These are phyloP conservation scores for Dryas iulia DNA, from an alignment of 1,140 invertebrate species.

Conservation along the genomic window DNA sequence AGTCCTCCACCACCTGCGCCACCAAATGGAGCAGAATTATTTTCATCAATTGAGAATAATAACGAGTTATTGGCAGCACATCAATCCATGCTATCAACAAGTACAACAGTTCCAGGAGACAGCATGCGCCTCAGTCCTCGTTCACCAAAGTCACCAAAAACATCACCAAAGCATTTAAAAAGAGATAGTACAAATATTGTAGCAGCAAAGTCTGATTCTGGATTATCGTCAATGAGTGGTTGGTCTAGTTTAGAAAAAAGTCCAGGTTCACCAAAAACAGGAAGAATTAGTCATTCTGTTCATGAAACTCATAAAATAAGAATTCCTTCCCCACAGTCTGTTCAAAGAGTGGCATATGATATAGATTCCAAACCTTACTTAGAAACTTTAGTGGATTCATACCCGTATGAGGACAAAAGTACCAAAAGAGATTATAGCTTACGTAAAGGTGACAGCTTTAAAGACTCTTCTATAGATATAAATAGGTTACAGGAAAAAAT, in stretches of 20 bases:
- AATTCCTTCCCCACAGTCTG: slow-evolving; percentile 60
- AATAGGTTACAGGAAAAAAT: slow-evolving; percentile 61
- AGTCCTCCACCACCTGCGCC: slow-evolving; percentile 91
- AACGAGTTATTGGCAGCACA: slow-evolving; percentile 48
- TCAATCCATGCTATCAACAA: slow-evolving; percentile 57
- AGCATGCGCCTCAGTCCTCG: slow-evolving; percentile 83
- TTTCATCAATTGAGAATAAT: slow-evolving; percentile 62
- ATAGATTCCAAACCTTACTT: slow-evolving; percentile 68
- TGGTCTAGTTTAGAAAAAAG: slow-evolving; percentile 93
- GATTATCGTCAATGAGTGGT: slow-evolving; percentile 91
- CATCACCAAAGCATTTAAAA: slow-evolving; percentile 87
- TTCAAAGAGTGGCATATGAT: slow-evolving; percentile 64
- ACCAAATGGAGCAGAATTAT: slow-evolving; percentile 79
- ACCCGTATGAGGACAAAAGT: slow-evolving; percentile 54
- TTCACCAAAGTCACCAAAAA: slow-evolving; percentile 87
- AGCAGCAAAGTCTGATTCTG: slow-evolving; percentile 90
- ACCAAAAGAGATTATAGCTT: slow-evolving; percentile 52
- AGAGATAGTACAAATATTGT: slow-evolving; percentile 84
- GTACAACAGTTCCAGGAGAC: slow-evolving; percentile 60
- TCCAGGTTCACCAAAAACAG: slow-evolving; percentile 85
- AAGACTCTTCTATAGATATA: slow-evolving; percentile 53
- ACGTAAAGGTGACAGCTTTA: slow-evolving; percentile 47
- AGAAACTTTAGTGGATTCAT: slow-evolving; percentile 74
- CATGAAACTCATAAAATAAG: slow-evolving; percentile 68
- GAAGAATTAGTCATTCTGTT: slow-evolving; percentile 53